Evolutionary conservation across 2,888 invertebrate genomes (phyloP).

Genomic region (Drosophila tripunctata): DNA sequence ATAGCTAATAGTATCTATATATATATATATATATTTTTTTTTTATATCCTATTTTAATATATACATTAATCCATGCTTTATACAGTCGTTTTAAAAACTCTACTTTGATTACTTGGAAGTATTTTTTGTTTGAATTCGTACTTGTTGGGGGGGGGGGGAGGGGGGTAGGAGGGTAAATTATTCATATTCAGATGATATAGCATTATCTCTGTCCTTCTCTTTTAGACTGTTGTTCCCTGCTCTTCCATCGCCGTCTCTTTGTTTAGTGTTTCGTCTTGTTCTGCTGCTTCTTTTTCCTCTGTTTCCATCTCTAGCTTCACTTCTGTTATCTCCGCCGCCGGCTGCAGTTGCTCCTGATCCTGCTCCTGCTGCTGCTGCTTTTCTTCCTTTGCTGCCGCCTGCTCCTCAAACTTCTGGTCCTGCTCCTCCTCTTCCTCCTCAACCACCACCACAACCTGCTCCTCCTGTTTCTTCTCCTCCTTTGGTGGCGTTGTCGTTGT

Average conservation of each 20-base stretch:
- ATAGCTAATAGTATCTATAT: constrained; percentile 22
- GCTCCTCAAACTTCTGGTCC: too few species aligned
- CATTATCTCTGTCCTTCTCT: background rate
- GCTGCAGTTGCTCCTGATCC: too few species aligned
- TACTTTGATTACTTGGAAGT: constrained; percentile 70
- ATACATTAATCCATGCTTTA: constrained; percentile 45
- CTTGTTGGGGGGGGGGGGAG: constrained; percentile 34
- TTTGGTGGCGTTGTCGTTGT: constrained; percentile 8
- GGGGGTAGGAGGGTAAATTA: too few species aligned
- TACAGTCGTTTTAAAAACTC: constrained; percentile 70
- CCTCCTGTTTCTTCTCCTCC: background rate
- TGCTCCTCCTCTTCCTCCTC: background rate
- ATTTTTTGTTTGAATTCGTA: constrained; percentile 38
- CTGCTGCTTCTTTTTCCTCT: background rate
- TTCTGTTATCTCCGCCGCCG: background rate
- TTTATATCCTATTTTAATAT: too few species aligned
- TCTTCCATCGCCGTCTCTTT: constrained; percentile 16
- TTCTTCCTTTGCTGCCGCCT: background rate
- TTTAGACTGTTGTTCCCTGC: background rate
- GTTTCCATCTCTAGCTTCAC: background rate
- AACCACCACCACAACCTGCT: background rate
- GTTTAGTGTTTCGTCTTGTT: background rate
- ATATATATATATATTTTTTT: constrained; percentile 20
- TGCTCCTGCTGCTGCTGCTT: background rate
- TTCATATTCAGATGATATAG: constrained; percentile 27